Conservation (phyloP, 2,888 invertebrate genomes). For the Andrena haemorrhoa region DNA sequence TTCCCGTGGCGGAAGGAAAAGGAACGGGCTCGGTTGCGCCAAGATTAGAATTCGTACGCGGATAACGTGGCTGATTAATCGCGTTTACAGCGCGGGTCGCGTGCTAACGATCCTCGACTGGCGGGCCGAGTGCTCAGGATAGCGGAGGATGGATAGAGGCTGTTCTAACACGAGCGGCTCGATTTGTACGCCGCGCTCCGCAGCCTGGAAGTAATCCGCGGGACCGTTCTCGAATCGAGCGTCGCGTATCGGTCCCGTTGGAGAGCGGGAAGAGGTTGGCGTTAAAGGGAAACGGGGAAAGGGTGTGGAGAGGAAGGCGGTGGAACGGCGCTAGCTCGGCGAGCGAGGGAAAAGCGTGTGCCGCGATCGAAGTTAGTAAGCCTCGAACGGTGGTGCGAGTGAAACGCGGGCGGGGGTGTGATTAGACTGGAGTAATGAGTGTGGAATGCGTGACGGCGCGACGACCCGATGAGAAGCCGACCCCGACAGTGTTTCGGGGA, state of each 20-base stretch:
- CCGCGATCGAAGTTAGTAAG: background rate
- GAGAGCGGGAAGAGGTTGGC: background rate
- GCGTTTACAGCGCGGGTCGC: background rate
- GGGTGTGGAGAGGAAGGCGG: background rate
- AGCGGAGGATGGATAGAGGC: background rate
- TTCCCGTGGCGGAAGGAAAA: background rate
- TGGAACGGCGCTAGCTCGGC: background rate
- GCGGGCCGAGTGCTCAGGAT: background rate
- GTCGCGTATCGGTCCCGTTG: background rate
- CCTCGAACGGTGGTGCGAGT: background rate
- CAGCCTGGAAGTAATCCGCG: background rate
- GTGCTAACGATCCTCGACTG: background rate
- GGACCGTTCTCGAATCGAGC: background rate
- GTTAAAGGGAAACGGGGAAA: background rate
- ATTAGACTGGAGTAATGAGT: slow-evolving; percentile 34
- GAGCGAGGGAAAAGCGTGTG: background rate
- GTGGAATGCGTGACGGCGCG: background rate
- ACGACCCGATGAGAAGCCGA: background rate
- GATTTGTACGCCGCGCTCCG: background rate
- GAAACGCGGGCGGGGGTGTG: slow-evolving; percentile 13
- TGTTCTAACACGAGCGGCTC: background rate
- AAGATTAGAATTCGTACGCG: background rate
- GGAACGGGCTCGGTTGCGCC: background rate
- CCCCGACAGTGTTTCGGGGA: slow-evolving; percentile 14
- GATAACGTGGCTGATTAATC: background rate